These are phyloP conservation scores for Neolamprologus sp. DNA, from an alignment of 2,113 vertebrate species.

Conservation along the genomic window DNA sequence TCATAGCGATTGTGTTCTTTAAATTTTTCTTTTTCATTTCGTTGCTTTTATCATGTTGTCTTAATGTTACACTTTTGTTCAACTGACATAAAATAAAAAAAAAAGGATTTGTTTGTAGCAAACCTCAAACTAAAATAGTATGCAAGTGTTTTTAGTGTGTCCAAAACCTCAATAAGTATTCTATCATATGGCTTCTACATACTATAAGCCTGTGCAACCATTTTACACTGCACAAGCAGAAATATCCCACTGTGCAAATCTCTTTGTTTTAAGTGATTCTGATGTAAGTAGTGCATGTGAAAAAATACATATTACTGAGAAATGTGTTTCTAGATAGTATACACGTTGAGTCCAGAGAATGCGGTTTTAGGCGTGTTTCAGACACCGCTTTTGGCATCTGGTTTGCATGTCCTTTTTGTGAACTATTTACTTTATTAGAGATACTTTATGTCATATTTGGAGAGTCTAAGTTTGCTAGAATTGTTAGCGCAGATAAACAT, in stretches of 20 bases:
- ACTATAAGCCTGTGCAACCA: not conserved
- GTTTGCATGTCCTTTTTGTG: not conserved
- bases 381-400: too few species aligned
- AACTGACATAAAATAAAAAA: not conserved
- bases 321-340: not conserved
- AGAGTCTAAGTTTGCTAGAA: not conserved
- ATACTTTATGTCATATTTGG: not conserved
- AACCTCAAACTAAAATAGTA: not conserved
- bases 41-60: not conserved
- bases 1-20: not conserved
- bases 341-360: rapidly evolving
- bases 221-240: not conserved
- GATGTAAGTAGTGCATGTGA: too few species aligned
- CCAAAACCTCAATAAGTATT: not conserved
- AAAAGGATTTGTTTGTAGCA: not conserved
- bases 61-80: not conserved
- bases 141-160: not conserved
- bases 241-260: not conserved
- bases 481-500: not conserved
- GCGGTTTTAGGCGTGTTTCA: rapidly evolving
- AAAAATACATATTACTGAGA: not conserved
- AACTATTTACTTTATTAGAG: not conserved
- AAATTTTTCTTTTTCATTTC: not conserved
- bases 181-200: not conserved
- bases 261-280: not conserved